Conservation (phyloP, 2,113 vertebrate genomes). For the Pogona vitticeps region DNA sequence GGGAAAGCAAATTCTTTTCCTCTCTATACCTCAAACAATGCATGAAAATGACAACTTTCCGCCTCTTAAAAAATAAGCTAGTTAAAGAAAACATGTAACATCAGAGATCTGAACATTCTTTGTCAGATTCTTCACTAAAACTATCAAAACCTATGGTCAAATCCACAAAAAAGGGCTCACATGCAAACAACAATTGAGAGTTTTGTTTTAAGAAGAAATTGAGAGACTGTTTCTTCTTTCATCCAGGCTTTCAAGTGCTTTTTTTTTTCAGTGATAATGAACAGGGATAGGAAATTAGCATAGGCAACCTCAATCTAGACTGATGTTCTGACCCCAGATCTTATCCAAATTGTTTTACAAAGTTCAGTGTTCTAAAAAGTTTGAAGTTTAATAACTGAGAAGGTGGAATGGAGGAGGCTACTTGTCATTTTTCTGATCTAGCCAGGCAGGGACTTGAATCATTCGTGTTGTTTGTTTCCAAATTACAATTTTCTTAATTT, state of each 20-base stretch:
- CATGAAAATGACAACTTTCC: too few species aligned
- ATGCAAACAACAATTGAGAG: too few species aligned
- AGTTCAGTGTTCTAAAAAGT: neutral
- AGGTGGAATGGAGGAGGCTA: too few species aligned
- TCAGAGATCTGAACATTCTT: too few species aligned
- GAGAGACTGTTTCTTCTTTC: constrained; percentile 25
- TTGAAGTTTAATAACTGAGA: too few species aligned
- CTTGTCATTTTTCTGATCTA: neutral
- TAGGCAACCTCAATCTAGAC: neutral
- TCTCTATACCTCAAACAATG: too few species aligned
- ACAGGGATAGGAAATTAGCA: constrained; percentile 14
- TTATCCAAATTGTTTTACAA: constrained; percentile 17
- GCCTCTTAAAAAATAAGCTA: too few species aligned
- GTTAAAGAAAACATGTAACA: too few species aligned
- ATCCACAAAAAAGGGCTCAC: too few species aligned
- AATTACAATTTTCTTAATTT: neutral
- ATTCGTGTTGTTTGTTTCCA: constrained; percentile 31
- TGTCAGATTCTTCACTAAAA: too few species aligned
- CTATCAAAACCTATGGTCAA: too few species aligned
- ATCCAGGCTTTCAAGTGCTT: constrained; percentile 13
- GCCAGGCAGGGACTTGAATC: neutral
- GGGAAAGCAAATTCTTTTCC: too few species aligned
- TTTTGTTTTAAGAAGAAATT: neutral
- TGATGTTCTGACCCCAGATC: neutral
- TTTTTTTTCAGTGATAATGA: neutral